These are phyloP conservation scores for Neostethus bicornis DNA, from an alignment of 2,797 vertebrate genomes.

Conservation along the genomic window DNA sequence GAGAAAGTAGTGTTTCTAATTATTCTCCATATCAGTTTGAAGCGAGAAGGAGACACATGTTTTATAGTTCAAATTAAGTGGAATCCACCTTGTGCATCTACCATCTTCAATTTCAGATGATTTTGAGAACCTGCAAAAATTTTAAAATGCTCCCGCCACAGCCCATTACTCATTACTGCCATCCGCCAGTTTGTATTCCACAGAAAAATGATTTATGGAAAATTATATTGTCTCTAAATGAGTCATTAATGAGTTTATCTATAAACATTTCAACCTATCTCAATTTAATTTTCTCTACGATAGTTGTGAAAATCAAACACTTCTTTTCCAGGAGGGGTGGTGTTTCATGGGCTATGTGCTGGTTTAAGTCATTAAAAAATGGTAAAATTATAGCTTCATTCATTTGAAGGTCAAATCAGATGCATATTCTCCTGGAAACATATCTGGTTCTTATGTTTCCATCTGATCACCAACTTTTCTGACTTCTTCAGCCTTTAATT, in stretches of 20 bases:
- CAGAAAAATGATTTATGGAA: background rate
- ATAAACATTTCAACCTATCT: background rate
- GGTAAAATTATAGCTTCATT: no score
- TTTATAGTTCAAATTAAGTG: no score
- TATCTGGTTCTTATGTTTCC: constrained; percentile 22
- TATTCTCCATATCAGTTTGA: no score
- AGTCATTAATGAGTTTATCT: background rate
- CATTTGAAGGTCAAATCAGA: no score
- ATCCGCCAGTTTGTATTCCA: background rate
- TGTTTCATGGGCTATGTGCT: no score
- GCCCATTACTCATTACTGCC: background rate
- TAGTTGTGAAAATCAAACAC: background rate
- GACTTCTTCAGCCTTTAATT: constrained; percentile 17
- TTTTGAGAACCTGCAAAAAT: background rate
- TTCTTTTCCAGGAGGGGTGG: no score
- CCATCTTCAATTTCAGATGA: no score
- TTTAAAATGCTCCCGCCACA: background rate
- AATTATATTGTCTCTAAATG: background rate
- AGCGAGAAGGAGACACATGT: no score
- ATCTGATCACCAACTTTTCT: constrained; percentile 50
- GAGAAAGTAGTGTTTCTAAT: no score
- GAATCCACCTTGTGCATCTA: no score
- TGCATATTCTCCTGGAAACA: constrained; percentile 42
- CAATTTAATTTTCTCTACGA: background rate
- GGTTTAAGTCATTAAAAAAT: no score